Base-by-base conservation (phyloP, 1,140 invertebrate species). In the roundworm (Caenorhabditis elegans) region DNA sequence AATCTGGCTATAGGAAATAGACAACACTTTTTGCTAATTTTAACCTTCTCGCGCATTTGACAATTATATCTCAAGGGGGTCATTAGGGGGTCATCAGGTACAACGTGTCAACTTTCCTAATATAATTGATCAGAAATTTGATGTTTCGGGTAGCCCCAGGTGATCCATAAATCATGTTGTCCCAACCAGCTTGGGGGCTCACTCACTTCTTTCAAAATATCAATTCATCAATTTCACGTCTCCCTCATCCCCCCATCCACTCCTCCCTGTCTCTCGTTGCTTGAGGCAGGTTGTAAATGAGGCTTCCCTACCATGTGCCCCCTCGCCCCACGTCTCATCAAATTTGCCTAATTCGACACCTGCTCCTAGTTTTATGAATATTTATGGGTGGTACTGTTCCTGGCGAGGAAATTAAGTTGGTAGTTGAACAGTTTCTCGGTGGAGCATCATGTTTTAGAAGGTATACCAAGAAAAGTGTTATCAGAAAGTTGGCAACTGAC, bases 311-410 rank as follows among this genome's bases (percentile, higher is more conserved):
- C 60, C 34, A 43, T 43, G 39, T 15, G 39, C 39, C 39, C 15
- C 39, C 39, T 43, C 6, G 39, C 39, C 15, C 6, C 39, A 5
- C 5, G 39, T 8, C 60, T 28, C 34, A 70, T 70, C 60, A 43
- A 70, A 70, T 70, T 70, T 70, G 60, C 60, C 60, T 70, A 70
- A 70, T 70, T 70, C 60, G 60, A 70, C 60, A 70, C 60, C 60
- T 70, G 60, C 60, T 70, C n/a, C 26, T 34, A 60, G 8, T 60
- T 60, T 70, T 70, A 70, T 70, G 60, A 70, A 70, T 70, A 70
- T 70, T 70, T 70, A 70, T 70, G 26, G 24, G 47, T 15, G 51
- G 49, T 26, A 55, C 51, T 8, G 51, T 55, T 19, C 39, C 5
- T 43, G 5, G 5, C 39, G 39, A 43, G n/a, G n/a, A n/a, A n/a